Evolutionary conservation across 2,113 vertebrate genomes (phyloP).

Genomic region (Nannobrachium achirus): DNA sequence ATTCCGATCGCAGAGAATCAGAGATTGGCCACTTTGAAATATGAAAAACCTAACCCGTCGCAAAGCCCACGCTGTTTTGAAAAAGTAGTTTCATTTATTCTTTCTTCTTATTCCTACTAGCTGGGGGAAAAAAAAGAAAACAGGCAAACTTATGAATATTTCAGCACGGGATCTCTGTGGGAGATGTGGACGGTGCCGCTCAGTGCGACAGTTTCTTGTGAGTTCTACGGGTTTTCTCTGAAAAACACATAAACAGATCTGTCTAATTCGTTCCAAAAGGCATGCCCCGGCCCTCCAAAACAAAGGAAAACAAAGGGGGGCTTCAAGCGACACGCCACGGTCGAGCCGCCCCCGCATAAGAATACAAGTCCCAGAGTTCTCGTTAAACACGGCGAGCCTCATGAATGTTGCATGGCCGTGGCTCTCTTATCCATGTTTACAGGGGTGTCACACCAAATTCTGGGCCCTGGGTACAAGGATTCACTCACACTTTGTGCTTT

Average conservation of each 20-base stretch:
- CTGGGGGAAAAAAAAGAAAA: constrained; percentile 47
- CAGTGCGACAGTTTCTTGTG: constrained; percentile 42
- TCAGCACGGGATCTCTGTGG: constrained; percentile 66
- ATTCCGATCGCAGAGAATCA: constrained; percentile 58
- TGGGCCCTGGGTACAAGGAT: no score
- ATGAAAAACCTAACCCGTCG: constrained; percentile 55
- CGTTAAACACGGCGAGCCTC: constrained; percentile 67
- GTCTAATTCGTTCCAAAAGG: constrained; percentile 63
- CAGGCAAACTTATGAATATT: constrained; percentile 74
- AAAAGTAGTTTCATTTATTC: constrained; percentile 43
- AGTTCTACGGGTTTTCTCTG: constrained; percentile 39
- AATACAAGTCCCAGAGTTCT: constrained; percentile 73
- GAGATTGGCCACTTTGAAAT: constrained; percentile 36
- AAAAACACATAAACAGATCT: constrained; percentile 53
- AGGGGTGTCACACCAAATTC: no score
- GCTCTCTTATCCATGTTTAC: constrained; percentile 69
- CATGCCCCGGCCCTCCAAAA: constrained; percentile 40
- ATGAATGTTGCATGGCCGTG: constrained; percentile 78
- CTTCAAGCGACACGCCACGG: constrained; percentile 10
- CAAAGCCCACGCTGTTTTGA: constrained; percentile 65
- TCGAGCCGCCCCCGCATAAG: constrained; percentile 31
- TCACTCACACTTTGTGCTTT: no score
- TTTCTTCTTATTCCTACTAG: constrained; percentile 2
- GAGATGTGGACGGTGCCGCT: constrained; percentile 51
- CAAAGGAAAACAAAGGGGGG: constrained; percentile 36